Percentiles rank a stretch among this genome's conserved stretches.
These are phyloP conservation scores for Zele albiditarsus DNA, from an alignment of 2,888 invertebrate genomes.

Conservation along the genomic window DNA sequence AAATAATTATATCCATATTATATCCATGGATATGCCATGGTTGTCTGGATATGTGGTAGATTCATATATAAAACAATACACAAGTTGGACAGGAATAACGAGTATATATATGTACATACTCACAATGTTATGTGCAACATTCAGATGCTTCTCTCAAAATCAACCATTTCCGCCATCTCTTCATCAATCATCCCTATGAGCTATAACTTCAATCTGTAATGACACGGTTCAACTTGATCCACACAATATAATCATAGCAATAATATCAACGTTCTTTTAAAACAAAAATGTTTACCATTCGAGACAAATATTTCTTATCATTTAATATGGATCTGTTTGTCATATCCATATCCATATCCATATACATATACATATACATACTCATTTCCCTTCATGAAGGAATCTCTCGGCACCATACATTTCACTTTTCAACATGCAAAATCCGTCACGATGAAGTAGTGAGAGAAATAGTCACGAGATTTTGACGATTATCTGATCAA, in stretches of 20 bases:
- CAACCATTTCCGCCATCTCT: slow-evolving; percentile 39
- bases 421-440: neutral
- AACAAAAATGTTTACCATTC: neutral
- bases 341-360: neutral
- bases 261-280: neutral
- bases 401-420: neutral
- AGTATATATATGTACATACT: neutral
- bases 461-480: neutral
- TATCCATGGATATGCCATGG: no score
- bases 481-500: neutral
- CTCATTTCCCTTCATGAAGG: neutral
- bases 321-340: neutral
- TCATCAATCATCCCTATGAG: slow-evolving; percentile 15
- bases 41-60: neutral
- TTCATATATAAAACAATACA: neutral
- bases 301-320: neutral
- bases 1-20: no score
- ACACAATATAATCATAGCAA: slow-evolving; percentile 7
- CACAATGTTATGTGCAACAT: slow-evolving; percentile 54
- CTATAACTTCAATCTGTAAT: neutral
- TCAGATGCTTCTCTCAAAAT: slow-evolving; percentile 54
- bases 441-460: neutral
- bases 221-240: neutral
- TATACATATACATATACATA: neutral
- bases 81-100: slow-evolving; percentile 7